Percentiles rank a stretch among this genome's conserved stretches.
Conservation (phyloP, 2,797 vertebrate genomes). For the Enteromius unitaeniatus region DNA sequence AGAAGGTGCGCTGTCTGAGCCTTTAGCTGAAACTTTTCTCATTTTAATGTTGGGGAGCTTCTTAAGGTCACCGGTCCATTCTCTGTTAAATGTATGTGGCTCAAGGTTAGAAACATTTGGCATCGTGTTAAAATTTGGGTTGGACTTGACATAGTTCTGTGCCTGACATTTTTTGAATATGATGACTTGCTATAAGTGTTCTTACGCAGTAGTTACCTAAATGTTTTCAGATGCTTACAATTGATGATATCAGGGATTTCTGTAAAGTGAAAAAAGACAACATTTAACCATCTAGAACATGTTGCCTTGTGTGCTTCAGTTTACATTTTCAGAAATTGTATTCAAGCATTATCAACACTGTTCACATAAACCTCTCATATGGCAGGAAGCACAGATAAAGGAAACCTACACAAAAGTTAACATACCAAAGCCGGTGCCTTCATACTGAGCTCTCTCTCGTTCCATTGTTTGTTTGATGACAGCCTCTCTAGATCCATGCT, state of each 20-base stretch:
- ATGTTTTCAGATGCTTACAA: slow-evolving; percentile 85
- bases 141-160: not conserved
- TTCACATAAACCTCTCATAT: not conserved
- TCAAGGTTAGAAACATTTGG: not conserved
- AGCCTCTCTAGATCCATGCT: slow-evolving; percentile 86
- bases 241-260: slow-evolving; percentile 96
- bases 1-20: slow-evolving; percentile 55
- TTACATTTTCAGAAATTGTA: not conserved
- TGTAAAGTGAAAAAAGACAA: slow-evolving; percentile 63
- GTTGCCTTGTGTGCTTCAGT: too few species aligned
- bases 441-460: slow-evolving; percentile 84
- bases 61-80: slow-evolving; percentile 93
- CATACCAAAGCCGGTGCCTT: slow-evolving; percentile 87
- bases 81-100: slow-evolving; percentile 72
- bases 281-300: not conserved
- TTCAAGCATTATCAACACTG: not conserved
- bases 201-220: slow-evolving; percentile 79
- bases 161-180: not conserved
- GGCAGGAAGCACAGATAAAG: not conserved
- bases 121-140: not conserved
- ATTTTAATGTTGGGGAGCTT: slow-evolving; percentile 95
- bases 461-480: slow-evolving; percentile 89
- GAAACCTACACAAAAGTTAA: not conserved
- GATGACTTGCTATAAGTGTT: not conserved
- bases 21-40: slow-evolving; percentile 83